Evolutionary conservation across 2,113 vertebrate species (phyloP).

Genomic region (Daubentonia madagascariensis): DNA sequence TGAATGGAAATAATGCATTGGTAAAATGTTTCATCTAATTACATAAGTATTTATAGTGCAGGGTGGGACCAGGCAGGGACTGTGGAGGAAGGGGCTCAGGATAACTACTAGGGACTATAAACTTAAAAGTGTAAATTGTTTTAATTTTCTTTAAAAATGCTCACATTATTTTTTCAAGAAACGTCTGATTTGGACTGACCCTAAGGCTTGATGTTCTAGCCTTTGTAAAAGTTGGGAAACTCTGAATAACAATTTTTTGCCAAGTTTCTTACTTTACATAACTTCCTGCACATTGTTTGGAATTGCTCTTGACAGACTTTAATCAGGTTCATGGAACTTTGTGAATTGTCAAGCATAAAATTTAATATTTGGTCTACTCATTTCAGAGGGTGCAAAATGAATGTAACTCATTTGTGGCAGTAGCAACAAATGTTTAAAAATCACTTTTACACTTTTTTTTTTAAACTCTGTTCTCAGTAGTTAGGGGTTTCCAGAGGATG

Average conservation of each 20-base stretch:
- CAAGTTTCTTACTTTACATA: not conserved
- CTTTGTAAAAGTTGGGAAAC: not conserved
- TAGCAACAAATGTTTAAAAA: not conserved
- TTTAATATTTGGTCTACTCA: not conserved
- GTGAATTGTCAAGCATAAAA: constrained; percentile 29
- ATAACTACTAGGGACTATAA: not conserved
- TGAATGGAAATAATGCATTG: not conserved
- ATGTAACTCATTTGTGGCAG: constrained; percentile 1
- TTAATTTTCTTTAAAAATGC: not conserved
- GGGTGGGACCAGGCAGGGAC: not conserved
- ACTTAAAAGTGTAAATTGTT: not conserved
- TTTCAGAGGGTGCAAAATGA: constrained; percentile 15
- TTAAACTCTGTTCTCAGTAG: not conserved
- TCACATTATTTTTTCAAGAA: not conserved
- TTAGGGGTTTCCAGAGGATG: not conserved
- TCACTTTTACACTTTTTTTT: not conserved
- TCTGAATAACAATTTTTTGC: not conserved
- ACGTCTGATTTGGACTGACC: not conserved
- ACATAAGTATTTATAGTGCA: not conserved
- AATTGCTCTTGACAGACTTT: constrained; percentile 25
- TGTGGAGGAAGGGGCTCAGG: not conserved
- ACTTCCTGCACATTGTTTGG: not conserved
- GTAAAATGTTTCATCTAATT: not conserved
- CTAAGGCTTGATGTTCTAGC: not conserved
- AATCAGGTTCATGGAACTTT: constrained; percentile 23